These are phyloP conservation scores for Nematolebias whitei DNA, from an alignment of 2,113 vertebrate species.

Conservation along the genomic window DNA sequence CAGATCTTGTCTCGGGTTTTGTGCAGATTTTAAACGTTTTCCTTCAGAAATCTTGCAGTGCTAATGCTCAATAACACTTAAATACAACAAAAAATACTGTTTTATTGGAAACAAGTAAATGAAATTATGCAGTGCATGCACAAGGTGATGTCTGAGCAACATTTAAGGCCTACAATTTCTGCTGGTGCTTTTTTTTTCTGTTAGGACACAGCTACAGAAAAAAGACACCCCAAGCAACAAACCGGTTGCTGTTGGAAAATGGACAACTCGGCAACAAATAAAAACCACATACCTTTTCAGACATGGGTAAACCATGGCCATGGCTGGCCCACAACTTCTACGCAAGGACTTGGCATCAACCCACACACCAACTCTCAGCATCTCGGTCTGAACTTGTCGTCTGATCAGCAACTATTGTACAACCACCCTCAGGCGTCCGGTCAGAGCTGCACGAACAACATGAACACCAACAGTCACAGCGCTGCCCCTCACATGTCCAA, in stretches of 20 bases:
- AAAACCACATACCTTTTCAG: constrained; percentile 34
- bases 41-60: too few relatives aligned
- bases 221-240: background rate
- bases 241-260: constrained; percentile 24
- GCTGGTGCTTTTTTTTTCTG: background rate
- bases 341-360: constrained; percentile 24
- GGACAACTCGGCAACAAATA: constrained; percentile 50
- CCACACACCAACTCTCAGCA: constrained; percentile 27
- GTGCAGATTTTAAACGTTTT: too few relatives aligned
- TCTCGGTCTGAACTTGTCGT: constrained; percentile 1
- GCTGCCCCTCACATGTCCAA: constrained; percentile 19
- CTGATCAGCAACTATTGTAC: constrained; percentile 19
- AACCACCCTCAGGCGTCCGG: constrained; percentile 21
- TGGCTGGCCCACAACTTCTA: constrained; percentile 45
- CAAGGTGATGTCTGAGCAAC: background rate
- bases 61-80: too few relatives aligned
- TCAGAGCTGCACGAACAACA: constrained; percentile 32
- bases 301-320: constrained; percentile 40
- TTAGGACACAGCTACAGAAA: background rate
- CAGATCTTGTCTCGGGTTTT: too few relatives aligned
- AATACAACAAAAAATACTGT: too few relatives aligned
- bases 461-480: constrained; percentile 19
- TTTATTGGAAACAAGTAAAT: too few relatives aligned
- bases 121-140: too few relatives aligned
- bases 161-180: background rate